A percentile compares a stretch with the other conserved stretches of the same genome.
These are phyloP conservation scores for Cyphomyrus discorhynchus DNA, from an alignment of 2,113 vertebrate species.

Conservation along the genomic window DNA sequence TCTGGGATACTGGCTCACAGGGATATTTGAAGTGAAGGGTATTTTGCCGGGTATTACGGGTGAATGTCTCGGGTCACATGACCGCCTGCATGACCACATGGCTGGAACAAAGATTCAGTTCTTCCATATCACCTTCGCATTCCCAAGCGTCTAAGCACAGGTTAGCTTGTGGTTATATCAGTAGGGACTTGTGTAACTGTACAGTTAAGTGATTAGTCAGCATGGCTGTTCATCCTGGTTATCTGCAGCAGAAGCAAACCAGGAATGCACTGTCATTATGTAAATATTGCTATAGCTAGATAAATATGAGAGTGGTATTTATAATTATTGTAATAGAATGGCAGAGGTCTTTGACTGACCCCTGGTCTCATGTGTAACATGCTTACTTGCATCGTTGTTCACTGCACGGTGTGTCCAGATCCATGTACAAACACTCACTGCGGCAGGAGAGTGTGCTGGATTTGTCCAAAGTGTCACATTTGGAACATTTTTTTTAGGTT, in stretches of 20 bases:
- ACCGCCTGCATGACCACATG: not conserved
- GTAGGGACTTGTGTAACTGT: not conserved
- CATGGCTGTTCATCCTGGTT: not conserved
- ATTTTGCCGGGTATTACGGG: not conserved
- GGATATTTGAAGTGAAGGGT: not conserved
- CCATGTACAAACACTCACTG: not conserved
- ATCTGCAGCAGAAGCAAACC: not conserved
- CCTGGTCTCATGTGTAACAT: not conserved
- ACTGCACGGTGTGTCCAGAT: not conserved
- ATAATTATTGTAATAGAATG: not conserved
- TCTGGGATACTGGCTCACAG: not conserved
- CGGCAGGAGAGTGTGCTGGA: not conserved
- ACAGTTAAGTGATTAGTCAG: not conserved
- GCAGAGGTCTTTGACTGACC: not conserved
- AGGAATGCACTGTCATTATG: not conserved
- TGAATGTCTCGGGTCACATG: not conserved
- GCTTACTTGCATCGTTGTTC: not conserved
- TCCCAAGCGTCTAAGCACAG: not conserved
- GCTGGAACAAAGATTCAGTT: not conserved
- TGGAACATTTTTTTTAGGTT: not conserved
- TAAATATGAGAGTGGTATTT: not conserved
- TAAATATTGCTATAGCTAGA: not conserved
- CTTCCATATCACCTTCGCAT: not conserved
- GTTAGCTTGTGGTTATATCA: not conserved
- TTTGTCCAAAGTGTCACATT: not conserved